A percentile compares a stretch with the other conserved stretches of the same genome.
These are phyloP conservation scores for Bombus difficillimus DNA, from an alignment of 1,140 invertebrate species.

Conservation along the genomic window DNA sequence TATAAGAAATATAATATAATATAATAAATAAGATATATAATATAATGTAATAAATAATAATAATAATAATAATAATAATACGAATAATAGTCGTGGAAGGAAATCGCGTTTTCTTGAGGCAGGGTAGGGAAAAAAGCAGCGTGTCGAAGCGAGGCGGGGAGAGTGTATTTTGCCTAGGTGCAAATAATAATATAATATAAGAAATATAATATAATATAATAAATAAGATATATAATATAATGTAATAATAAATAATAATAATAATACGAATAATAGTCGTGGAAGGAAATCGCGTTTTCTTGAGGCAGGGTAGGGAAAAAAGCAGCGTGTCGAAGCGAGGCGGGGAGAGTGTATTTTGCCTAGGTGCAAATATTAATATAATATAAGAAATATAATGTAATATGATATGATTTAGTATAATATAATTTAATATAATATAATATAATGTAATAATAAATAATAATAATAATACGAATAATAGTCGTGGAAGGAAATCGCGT, in stretches of 20 bases:
- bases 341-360: too few relatives aligned
- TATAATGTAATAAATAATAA: too few relatives aligned
- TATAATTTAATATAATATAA: too few relatives aligned
- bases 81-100: not conserved
- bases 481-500: slow-evolving; percentile 8
- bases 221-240: not conserved
- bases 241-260: too few relatives aligned
- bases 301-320: not conserved
- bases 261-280: not conserved
- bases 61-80: not conserved
- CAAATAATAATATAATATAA: not conserved
- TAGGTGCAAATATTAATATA: too few relatives aligned
- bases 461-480: not conserved
- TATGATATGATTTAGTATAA: too few relatives aligned
- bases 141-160: not conserved
- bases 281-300: slow-evolving; percentile 23
- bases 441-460: too few relatives aligned
- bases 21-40: too few relatives aligned
- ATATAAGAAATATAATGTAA: too few relatives aligned
- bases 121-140: not conserved
- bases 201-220: too few relatives aligned
- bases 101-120: slow-evolving; percentile 15
- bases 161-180: slow-evolving; percentile 53
- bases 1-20: too few relatives aligned
- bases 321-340: too few relatives aligned